Evolutionary conservation across 2,888 invertebrate genomes (phyloP).

Genomic region (Chrysotoxum bicinctum): DNA sequence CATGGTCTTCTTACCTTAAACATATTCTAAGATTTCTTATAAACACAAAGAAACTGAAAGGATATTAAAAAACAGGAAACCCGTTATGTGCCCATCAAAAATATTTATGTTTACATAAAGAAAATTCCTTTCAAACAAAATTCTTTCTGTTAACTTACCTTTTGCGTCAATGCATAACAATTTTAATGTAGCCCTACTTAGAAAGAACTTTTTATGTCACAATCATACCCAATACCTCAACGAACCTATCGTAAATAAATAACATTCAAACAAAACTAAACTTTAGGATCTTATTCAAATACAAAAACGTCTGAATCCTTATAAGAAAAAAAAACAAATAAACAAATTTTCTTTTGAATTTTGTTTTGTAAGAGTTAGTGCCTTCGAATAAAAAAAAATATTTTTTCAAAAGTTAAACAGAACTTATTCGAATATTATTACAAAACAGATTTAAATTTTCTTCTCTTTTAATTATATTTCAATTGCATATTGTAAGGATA

Average conservation of each 20-base stretch:
- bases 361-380: background rate
- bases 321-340: background rate
- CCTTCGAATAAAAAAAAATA: background rate
- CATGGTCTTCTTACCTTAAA: too few relatives aligned
- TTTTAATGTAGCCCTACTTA: background rate
- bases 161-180: background rate
- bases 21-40: too few relatives aligned
- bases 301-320: background rate
- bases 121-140: background rate
- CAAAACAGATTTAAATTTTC: background rate
- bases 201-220: background rate
- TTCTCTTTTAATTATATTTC: conserved; percentile 10
- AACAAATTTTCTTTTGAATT: background rate
- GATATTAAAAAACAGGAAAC: too few relatives aligned
- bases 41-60: too few relatives aligned
- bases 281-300: background rate
- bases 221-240: background rate
- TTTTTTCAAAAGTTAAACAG: conserved; percentile 1
- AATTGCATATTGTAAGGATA: conserved; percentile 7
- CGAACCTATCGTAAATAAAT: background rate
- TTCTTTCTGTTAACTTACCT: background rate
- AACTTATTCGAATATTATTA: conserved; percentile 9
- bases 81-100: too few relatives aligned
- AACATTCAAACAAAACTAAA: background rate
- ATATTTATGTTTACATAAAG: background rate